A percentile compares a stretch with the other conserved stretches of the same genome.
These are phyloP conservation scores for Onychostruthus taczanowskii DNA, from an alignment of 2,113 vertebrate species.

Conservation along the genomic window DNA sequence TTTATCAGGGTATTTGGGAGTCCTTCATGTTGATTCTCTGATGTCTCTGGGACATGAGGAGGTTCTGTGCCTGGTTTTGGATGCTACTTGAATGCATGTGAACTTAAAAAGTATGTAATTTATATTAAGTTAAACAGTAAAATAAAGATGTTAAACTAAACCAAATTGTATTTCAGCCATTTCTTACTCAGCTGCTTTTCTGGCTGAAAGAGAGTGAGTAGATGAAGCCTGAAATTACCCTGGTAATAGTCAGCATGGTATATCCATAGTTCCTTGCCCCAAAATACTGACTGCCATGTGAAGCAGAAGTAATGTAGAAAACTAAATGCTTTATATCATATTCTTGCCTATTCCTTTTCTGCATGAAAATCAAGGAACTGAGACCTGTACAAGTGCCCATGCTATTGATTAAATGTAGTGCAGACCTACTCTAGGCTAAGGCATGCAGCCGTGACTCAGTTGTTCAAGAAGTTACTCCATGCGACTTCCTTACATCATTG, in stretches of 20 bases:
- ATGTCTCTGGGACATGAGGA: background rate
- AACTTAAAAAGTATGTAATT: background rate
- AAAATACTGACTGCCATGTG: background rate
- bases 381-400: background rate
- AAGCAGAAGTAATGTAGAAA: background rate
- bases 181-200: background rate
- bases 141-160: background rate
- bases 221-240: background rate
- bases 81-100: background rate
- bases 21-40: background rate
- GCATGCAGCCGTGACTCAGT: background rate
- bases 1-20: background rate
- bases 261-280: rapidly evolving
- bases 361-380: background rate
- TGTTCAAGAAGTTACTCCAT: background rate
- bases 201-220: background rate
- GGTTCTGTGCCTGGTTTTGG: background rate
- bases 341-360: background rate
- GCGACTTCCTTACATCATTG: background rate
- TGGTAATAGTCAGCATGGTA: background rate
- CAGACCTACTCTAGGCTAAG: background rate
- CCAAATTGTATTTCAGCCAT: background rate
- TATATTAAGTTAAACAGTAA: background rate
- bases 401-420: background rate
- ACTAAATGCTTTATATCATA: background rate